Base-by-base conservation (phyloP, 2,888 invertebrate species). In the Melikaiella ostensackeni region DNA sequence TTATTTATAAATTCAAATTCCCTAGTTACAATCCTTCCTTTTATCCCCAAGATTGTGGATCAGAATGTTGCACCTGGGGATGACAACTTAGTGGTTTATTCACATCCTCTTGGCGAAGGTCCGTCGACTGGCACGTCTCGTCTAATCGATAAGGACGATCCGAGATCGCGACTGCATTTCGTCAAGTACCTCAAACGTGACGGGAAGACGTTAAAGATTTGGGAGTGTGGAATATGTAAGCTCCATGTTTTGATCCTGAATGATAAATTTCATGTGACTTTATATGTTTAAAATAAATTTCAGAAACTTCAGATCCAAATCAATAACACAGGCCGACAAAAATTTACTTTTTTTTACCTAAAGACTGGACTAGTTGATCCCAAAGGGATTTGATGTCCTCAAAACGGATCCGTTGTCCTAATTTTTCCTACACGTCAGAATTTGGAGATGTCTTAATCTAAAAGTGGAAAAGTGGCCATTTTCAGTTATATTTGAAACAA, bases 141-240 rank as follows among this genome's bases (percentile, higher is more conserved):
- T 24, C 79, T 90, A 57, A 93, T 94, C 83, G 94, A 94, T 86
- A 94, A 94, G 81, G 89, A 93, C 1, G 94, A 94, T 83, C 94
- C 94, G 0, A 92, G 94, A 46, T 94, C 94, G 16, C 90, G 93
- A 64, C 92, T 94, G 42, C 95, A 95, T 87, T 95, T 93, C 85
- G 94, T 95, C 1, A 95, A 95, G 86, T 95, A 94, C 84, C 93
- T 95, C 61, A 93, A 95, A 84, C 92, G 94, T 70, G 94, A 95
- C 81, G 95, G 95, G 1, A 93, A 95, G 77, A 94, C 94, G 7
- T 92, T 94, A 50, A 95, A 95, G 88, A 92, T 95, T 4, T 96
- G 95, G 95, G 95, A 95, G 86, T 96, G 96, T 86, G 95, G 95
- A 8, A 94, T 95, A 83, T 96, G 96, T 95, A 88, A 94, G 94